These are phyloP conservation scores for Gallinago nigripennis DNA, from an alignment of 2,797 vertebrate genomes.

Conservation along the genomic window DNA sequence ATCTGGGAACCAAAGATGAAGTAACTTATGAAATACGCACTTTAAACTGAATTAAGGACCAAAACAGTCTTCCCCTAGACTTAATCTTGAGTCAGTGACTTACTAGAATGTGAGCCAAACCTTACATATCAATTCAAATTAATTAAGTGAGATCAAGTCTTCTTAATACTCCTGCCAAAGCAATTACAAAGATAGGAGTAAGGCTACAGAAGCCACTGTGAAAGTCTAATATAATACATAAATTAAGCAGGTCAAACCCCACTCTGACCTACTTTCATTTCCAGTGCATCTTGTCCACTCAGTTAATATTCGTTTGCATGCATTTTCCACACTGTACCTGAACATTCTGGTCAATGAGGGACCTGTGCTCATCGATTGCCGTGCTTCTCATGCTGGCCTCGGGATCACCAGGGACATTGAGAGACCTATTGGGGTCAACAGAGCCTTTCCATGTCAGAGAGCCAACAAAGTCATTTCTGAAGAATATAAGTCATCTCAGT, in stretches of 20 bases:
- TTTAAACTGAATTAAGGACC: not conserved
- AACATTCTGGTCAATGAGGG: fast-evolving
- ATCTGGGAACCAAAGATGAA: not conserved
- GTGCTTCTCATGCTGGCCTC: not conserved
- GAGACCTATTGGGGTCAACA: not conserved
- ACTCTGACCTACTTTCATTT: not conserved
- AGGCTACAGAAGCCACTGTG: not conserved
- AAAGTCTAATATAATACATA: not conserved
- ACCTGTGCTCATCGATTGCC: fast-evolving
- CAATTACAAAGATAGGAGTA: not conserved
- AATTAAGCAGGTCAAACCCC: not conserved
- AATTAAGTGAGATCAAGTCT: not conserved
- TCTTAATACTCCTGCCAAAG: not conserved
- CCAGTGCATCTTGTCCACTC: not conserved
- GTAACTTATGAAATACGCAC: not conserved
- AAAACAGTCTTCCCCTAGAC: not conserved
- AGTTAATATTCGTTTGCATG: not conserved
- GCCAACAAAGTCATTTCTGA: not conserved
- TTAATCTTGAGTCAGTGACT: not conserved
- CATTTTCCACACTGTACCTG: fast-evolving
- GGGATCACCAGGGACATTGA: not conserved
- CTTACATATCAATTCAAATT: not conserved
- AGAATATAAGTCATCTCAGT: not conserved
- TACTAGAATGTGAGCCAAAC: not conserved
- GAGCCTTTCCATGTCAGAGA: not conserved